Conservation (phyloP, 2,888 invertebrate species). For the Synergus gifuensis region DNA sequence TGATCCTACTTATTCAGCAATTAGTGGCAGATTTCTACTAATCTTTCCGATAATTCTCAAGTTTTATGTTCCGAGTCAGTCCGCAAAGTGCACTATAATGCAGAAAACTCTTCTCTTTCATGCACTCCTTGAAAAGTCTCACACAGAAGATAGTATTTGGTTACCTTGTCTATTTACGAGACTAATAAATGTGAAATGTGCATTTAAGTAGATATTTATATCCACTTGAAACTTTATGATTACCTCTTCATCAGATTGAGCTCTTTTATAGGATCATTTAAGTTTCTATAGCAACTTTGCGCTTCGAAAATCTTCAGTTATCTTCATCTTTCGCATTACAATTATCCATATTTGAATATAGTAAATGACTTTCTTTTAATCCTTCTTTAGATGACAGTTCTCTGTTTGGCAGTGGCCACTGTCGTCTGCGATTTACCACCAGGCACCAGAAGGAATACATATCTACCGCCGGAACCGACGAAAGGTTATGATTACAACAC, state of each 20-base stretch:
- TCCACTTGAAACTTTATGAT: neutral
- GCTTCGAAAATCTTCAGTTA: neutral
- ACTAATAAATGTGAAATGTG: neutral
- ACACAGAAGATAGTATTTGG: neutral
- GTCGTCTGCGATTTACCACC: slow-evolving; percentile 80
- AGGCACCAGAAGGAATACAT: slow-evolving; percentile 83
- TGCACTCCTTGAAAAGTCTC: neutral
- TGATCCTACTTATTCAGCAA: slow-evolving; percentile 26
- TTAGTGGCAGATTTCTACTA: slow-evolving; percentile 40
- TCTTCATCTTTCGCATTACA: neutral
- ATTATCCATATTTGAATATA: neutral
- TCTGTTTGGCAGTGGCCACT: slow-evolving; percentile 55
- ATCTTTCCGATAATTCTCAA: neutral
- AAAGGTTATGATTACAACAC: slow-evolving; percentile 84
- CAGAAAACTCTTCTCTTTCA: neutral
- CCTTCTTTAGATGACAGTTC: slow-evolving; percentile 56
- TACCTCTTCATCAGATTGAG: neutral
- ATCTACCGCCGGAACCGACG: slow-evolving; percentile 86
- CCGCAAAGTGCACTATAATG: neutral
- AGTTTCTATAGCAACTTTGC: neutral
- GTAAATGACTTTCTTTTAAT: neutral
- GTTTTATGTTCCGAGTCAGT: neutral
- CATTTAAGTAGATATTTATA: neutral
- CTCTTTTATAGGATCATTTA: neutral
- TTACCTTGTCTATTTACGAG: neutral